Conservation (phyloP, 23 tunicate genomes). For the Styela clava region DNA sequence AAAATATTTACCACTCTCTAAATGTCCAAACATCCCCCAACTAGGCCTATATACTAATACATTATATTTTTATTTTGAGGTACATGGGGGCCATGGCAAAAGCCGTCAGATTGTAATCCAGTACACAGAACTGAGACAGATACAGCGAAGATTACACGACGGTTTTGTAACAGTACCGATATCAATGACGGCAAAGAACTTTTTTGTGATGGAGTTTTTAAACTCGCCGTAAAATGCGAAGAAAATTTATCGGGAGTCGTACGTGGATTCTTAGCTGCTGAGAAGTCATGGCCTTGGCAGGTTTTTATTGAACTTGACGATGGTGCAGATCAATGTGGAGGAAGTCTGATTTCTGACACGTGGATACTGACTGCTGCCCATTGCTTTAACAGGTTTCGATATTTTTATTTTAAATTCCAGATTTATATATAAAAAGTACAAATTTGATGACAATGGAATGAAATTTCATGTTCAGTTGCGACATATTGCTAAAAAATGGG, state of each 20-base stretch:
- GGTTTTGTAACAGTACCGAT: not conserved
- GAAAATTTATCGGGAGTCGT: not conserved
- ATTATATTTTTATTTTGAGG: too few species aligned
- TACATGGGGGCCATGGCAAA: not conserved
- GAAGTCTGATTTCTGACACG: not conserved
- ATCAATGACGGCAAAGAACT: too few species aligned
- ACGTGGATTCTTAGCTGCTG: not conserved
- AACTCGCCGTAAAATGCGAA: not conserved
- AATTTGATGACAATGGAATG: too few species aligned
- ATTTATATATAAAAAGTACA: too few species aligned
- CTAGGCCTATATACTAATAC: too few species aligned
- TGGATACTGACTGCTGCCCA: conserved; percentile 8
- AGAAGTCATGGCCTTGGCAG: not conserved
- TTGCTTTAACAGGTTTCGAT: not conserved
- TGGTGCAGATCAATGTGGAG: not conserved
- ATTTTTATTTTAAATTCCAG: too few species aligned
- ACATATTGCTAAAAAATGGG: not conserved
- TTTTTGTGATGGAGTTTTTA: not conserved
- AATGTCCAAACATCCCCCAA: too few species aligned
- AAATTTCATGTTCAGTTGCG: too few species aligned
- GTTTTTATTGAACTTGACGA: conserved; percentile 2
- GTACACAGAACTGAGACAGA: not conserved
- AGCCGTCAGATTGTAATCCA: not conserved
- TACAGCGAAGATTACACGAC: not conserved
- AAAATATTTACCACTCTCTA: too few species aligned